Conservation (phyloP, 2,797 vertebrate genomes). For the Rhinatrema bivittatum region DNA sequence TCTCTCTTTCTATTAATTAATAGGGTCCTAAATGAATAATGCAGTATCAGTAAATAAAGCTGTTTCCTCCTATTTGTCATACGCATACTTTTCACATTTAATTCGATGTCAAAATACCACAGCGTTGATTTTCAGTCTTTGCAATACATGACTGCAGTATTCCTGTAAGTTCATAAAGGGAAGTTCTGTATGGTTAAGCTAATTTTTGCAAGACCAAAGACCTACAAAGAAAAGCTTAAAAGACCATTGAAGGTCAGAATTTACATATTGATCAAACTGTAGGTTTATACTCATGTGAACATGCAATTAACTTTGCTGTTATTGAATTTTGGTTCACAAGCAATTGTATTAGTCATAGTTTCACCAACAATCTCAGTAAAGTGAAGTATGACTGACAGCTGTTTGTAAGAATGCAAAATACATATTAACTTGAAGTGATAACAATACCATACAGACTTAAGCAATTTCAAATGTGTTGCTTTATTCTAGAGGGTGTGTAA, state of each 20-base stretch:
- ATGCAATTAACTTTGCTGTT: slow-evolving; percentile 66
- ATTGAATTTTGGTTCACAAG: slow-evolving; percentile 65
- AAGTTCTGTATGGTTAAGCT: slow-evolving; percentile 52
- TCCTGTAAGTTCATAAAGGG: slow-evolving; percentile 41
- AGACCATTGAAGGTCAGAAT: slow-evolving; percentile 71
- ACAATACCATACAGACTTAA: slow-evolving; percentile 16
- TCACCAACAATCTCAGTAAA: slow-evolving; percentile 41
- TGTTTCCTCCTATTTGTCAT: background rate
- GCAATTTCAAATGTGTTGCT: slow-evolving; percentile 11
- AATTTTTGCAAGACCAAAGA: slow-evolving; percentile 60
- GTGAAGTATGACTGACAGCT: slow-evolving; percentile 39
- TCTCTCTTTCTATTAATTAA: no score
- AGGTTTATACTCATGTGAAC: slow-evolving; percentile 63
- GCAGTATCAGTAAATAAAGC: background rate
- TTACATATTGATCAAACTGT: slow-evolving; percentile 72
- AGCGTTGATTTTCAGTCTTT: background rate
- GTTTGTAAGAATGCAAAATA: slow-evolving; percentile 27
- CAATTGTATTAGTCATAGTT: slow-evolving; percentile 60
- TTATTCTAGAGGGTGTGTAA: slow-evolving; percentile 10
- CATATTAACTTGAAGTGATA: slow-evolving; percentile 18
- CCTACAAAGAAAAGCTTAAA: slow-evolving; percentile 56
- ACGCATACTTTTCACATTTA: background rate
- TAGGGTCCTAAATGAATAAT: no score
- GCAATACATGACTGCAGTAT: slow-evolving; percentile 12
- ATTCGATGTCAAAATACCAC: background rate